Base-by-base conservation (phyloP, 35 echinoderm and acorn worm species). In the Hemicentrotus pulcherrimus region DNA sequence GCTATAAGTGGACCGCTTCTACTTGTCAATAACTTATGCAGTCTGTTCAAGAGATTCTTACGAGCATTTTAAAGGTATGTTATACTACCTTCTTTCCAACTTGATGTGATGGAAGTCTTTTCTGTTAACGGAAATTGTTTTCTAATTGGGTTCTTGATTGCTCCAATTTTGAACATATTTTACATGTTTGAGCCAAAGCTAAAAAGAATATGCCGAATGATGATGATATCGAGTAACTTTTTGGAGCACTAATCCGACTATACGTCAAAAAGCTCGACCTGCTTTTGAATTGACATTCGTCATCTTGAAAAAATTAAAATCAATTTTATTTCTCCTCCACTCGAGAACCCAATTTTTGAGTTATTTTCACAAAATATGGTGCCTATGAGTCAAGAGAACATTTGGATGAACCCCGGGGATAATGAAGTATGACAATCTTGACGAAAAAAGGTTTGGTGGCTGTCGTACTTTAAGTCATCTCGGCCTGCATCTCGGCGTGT, bases 21-120 rank as follows among this genome's bases (percentile, higher is more conserved):
- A 90, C 32, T 90, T 90, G 88, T 90, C 88, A 90, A 90, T 90
- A 90, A 90, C 88, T 90, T 90, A 47, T 47, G 31, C 88, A 47
- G 88, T 90, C 88, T 90, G 88, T 90, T 90, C 31, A 45, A 47
- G 88, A 47, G 88, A 45, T 90, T 90, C 32, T 90, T 45, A 32
- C 88, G 32, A 47, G 32, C 88, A 47, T 90, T 78, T 55, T 90
- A 90, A 90, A 90, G 88, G 88, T 15, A 90, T 90, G 88, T 45
- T 90, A 47, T 90, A 45, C 88, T n/a, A 78, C 65, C 65, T 28
- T 55, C 50, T 55, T 55, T 78, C 22, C 9, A 28, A 22, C 7
- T 78, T 28, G 24, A n/a, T 78, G 19, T 78, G 65, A 78, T 28
- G 65, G 22, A 28, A 78, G 65, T 78, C 65, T 78, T n/a, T 78